phyloP scores from a whole-genome alignment of 2,888 invertebrate species.

The Campoletis raptor region DNA sequence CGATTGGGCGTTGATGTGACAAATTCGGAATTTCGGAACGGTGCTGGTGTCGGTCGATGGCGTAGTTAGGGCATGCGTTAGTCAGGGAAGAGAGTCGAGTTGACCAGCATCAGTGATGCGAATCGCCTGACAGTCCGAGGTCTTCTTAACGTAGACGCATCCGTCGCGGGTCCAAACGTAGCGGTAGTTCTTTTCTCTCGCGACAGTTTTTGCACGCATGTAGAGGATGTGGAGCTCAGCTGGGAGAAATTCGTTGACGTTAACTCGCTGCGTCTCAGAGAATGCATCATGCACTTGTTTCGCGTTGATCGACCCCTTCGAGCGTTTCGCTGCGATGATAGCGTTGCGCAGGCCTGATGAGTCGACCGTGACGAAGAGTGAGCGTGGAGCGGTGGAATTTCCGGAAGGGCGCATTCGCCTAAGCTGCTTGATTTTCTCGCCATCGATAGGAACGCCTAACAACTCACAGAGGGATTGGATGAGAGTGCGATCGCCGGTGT shows the following conservation, averaged over 20 bases:
- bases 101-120: neutral
- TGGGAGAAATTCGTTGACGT: neutral
- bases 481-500: neutral
- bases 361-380: neutral
- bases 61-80: neutral
- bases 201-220: slow-evolving; percentile 1
- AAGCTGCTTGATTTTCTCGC: neutral
- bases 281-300: neutral
- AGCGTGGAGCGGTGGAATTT: neutral
- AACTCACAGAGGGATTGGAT: neutral
- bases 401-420: neutral
- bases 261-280: neutral
- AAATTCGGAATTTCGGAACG: neutral
- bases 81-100: neutral
- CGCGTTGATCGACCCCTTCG: neutral
- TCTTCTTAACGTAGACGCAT: neutral
- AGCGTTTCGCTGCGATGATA: neutral
- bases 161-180: neutral
- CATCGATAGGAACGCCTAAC: neutral
- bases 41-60: neutral
- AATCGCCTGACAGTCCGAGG: neutral
- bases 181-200: neutral
- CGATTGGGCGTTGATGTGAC: neutral
- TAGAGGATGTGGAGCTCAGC: neutral
- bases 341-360: neutral